phyloP scores from a whole-genome alignment of 2,797 vertebrate species.

The Gallirallus australis region DNA sequence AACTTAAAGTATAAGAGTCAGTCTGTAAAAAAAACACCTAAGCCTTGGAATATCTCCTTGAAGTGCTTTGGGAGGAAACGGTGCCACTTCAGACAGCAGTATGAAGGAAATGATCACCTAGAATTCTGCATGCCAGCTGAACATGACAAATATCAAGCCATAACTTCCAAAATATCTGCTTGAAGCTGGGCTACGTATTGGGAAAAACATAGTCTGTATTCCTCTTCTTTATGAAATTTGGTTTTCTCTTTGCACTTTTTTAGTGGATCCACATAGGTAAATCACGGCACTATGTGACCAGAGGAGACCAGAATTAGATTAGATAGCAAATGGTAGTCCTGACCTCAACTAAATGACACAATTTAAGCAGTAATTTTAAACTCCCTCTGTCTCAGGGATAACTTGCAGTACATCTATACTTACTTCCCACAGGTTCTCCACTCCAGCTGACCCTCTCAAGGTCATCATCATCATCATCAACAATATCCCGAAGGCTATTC shows the following conservation, averaged over 20 bases:
- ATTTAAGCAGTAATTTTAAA: background rate
- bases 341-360: background rate
- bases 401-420: conserved; percentile 61
- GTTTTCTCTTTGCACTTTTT: background rate
- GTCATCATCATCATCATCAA: conserved; percentile 85
- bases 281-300: background rate
- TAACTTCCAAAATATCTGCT: background rate
- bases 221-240: background rate
- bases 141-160: background rate
- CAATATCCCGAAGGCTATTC: conserved; percentile 87
- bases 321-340: background rate
- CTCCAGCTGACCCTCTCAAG: conserved; percentile 95
- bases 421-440: conserved; percentile 94
- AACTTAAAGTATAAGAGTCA: background rate
- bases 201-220: background rate
- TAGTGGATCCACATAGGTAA: background rate
- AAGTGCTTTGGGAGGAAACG: background rate
- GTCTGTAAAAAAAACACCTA: background rate
- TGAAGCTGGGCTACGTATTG: background rate
- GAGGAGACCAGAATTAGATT: background rate
- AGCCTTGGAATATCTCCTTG: background rate
- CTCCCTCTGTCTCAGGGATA: background rate
- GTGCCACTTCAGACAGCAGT: background rate
- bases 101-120: background rate
- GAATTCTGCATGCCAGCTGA: background rate